phyloP scores from a whole-genome alignment of 2,888 invertebrate species.

The Yponomeuta malinellus region DNA sequence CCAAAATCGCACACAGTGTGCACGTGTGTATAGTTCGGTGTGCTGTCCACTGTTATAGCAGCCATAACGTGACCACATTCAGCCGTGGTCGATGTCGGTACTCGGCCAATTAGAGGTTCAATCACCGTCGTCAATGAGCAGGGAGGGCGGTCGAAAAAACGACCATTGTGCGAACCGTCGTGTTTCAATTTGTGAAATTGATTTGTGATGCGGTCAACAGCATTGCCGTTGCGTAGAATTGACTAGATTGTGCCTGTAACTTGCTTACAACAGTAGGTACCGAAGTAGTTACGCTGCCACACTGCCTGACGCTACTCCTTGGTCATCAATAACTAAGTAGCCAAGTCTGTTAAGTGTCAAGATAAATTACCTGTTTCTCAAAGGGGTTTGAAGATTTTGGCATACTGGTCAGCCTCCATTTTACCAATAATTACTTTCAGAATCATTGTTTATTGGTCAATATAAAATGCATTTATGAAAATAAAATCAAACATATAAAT shows the following conservation, averaged over 20 bases:
- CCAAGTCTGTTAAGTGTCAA: no score
- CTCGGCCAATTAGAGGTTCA: constrained; percentile 65
- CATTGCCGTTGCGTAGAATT: constrained; percentile 9
- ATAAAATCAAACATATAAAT: no score
- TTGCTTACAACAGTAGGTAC: neutral
- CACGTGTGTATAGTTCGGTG: no score
- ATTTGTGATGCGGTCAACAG: constrained; percentile 47
- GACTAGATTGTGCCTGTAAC: constrained; percentile 5
- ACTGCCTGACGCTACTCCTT: no score
- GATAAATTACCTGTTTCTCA: no score
- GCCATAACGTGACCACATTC: constrained; percentile 35
- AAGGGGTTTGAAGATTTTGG: no score
- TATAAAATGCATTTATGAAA: no score
- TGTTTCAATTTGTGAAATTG: constrained; percentile 64
- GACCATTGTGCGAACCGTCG: constrained; percentile 39
- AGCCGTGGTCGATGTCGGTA: constrained; percentile 44
- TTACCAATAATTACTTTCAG: no score
- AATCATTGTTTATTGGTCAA: no score
- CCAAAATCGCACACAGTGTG: no score
- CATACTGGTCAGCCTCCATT: no score
- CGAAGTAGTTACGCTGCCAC: neutral
- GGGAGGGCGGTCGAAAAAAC: constrained; percentile 36
- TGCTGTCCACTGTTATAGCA: neutral
- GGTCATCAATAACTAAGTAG: no score
- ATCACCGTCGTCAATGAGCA: constrained; percentile 39